Base-by-base conservation (phyloP, 2,888 invertebrate species). In the Caenorhabditis macrosperma region DNA sequence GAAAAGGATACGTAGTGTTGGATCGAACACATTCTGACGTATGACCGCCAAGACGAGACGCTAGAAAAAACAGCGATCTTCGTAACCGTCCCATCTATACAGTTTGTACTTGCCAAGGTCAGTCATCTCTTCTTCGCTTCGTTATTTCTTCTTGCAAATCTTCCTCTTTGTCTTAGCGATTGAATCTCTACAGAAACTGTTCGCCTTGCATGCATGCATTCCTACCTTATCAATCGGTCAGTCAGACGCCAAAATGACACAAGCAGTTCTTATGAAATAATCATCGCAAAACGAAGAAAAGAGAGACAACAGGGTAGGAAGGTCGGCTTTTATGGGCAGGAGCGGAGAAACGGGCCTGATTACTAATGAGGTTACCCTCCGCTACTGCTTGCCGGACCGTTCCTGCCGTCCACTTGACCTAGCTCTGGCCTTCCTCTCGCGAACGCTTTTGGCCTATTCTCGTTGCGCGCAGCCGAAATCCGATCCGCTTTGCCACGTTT, bases 321-420 rank as follows among this genome's bases (percentile, higher is more conserved):
- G 28, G 20, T 33, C 20, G 30, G 44, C 24, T 59, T 60, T 33
- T 59, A 52, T 52, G 60, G 59, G 22, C 41, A 41, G 1, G 57
- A n/a, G 24, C 46, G 41, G 52, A 44, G 1, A 17, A 41, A 38
- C 35, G 59, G 44, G 24, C 59, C 46, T 26, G 22, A 50, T 60
- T 22, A 38, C 60, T 69, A 69, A 69, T 69, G 60, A 69, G 69
- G 69, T 50, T 60, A 20, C 52, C 68, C 52, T 28, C 33, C 30
- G 17, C 38, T 41, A 41, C 30, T 50, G 67, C 55, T 35, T 20
- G 50, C 30, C 52, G 61, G 55, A 55, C 55, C 67, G 35, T 75
- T 44, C 20, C 30, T 44, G 30, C 7, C 67, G 24, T 52, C 55
- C 63, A 67, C 67, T 67, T 75, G 60, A 60, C 60, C 67, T 60